Conservation (phyloP, 2,113 vertebrate species). For the Arvicanthis niloticus region DNA sequence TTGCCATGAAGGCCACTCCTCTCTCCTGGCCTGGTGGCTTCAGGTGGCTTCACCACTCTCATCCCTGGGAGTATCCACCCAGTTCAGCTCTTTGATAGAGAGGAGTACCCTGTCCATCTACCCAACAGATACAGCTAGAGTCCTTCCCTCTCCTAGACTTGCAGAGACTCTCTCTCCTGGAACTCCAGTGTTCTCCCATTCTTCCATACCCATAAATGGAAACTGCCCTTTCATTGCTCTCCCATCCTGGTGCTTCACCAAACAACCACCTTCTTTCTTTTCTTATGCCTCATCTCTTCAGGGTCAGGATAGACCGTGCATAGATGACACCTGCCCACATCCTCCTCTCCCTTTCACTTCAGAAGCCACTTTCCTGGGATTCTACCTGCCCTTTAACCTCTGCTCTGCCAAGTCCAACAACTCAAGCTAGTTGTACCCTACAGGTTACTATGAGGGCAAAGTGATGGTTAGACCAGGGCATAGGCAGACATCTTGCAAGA, state of each 20-base stretch:
- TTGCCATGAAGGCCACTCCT: not conserved
- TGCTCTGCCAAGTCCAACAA: constrained; percentile 11
- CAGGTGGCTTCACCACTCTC: not conserved
- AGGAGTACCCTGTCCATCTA: not conserved
- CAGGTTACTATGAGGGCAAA: not conserved
- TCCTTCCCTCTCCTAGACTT: not conserved
- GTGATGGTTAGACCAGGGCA: not conserved
- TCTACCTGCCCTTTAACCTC: not conserved
- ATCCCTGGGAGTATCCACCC: not conserved
- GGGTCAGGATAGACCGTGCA: not conserved
- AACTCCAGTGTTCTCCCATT: not conserved
- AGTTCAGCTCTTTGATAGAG: not conserved
- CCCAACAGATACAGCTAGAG: not conserved
- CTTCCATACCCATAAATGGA: not conserved
- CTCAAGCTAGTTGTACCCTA: no score
- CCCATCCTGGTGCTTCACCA: no score
- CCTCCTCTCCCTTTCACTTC: not conserved
- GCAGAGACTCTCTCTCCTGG: not conserved
- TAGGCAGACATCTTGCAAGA: not conserved
- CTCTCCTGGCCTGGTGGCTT: not conserved
- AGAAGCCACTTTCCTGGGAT: not conserved
- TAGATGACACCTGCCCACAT: not conserved
- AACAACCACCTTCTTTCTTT: not conserved
- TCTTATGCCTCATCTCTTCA: not conserved
- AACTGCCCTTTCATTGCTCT: not conserved